Percentiles rank a stretch among this genome's conserved stretches.
Evolutionary conservation across 2,113 vertebrate species (phyloP).

Genomic region (Echinops telfairi): DNA sequence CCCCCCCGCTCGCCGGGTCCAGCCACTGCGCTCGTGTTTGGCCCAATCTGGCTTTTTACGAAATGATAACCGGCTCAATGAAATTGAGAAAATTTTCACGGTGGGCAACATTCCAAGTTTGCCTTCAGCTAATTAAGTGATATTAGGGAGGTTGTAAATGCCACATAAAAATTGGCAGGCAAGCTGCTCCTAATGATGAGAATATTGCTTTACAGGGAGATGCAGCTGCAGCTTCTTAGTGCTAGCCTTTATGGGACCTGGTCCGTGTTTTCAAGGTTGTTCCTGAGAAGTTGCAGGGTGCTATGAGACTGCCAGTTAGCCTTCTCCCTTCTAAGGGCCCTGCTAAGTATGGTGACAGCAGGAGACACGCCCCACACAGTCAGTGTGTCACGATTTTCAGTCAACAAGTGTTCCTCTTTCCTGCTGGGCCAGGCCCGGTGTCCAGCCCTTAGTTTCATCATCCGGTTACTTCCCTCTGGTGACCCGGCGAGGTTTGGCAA

Average conservation of each 20-base stretch:
- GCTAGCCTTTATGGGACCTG: not conserved
- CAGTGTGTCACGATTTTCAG: accelerated
- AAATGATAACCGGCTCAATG: slow-evolving; percentile 32
- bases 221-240: slow-evolving; percentile 68
- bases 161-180: slow-evolving; percentile 80
- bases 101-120: slow-evolving; percentile 81
- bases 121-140: slow-evolving; percentile 85
- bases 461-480: not conserved
- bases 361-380: accelerated
- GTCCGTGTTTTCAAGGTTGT: slow-evolving; percentile 54
- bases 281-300: slow-evolving; percentile 24
- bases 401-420: not conserved
- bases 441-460: accelerated
- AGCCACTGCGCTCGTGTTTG: slow-evolving; percentile 56
- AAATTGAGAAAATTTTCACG: slow-evolving; percentile 71
- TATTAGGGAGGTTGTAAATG: slow-evolving; percentile 83
- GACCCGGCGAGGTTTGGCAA: not conserved
- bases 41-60: slow-evolving; percentile 67
- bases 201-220: slow-evolving; percentile 72
- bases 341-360: accelerated
- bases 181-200: slow-evolving; percentile 76
- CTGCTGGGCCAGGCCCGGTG: accelerated
- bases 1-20: not conserved
- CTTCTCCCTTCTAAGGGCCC: accelerated
- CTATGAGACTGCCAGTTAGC: not conserved